Conservation (phyloP, 2,888 invertebrate genomes). For the Timema cristinae region DNA sequence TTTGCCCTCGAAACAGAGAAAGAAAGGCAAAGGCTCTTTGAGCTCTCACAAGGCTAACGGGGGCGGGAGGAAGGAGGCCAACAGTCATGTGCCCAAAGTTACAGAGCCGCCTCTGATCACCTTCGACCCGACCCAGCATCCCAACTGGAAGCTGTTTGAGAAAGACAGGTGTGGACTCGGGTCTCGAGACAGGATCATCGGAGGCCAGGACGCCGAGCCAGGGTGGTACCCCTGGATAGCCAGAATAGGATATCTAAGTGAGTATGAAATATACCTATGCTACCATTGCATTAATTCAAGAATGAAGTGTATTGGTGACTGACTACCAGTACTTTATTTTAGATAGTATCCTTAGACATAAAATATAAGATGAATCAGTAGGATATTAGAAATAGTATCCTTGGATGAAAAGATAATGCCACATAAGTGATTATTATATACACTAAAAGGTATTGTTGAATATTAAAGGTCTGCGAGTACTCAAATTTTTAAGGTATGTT, state of each 20-base stretch:
- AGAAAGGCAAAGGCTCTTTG: too few species aligned
- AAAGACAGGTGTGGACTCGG: slow-evolving; percentile 52
- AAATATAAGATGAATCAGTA: neutral
- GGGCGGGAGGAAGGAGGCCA: too few species aligned
- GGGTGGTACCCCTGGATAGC: slow-evolving; percentile 63
- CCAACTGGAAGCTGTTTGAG: slow-evolving; percentile 50
- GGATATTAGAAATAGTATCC: neutral
- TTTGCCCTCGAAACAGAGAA: too few species aligned
- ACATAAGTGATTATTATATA: too few species aligned
- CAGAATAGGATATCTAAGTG: slow-evolving; percentile 50
- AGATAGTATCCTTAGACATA: neutral
- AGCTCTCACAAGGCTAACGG: too few species aligned
- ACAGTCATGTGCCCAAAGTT: too few species aligned
- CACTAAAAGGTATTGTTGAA: too few species aligned
- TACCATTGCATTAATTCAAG: neutral
- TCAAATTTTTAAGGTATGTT: too few species aligned
- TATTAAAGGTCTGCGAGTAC: too few species aligned
- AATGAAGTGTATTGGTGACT: neutral
- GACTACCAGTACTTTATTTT: neutral
- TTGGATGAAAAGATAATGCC: neutral
- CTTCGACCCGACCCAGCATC: slow-evolving; percentile 39
- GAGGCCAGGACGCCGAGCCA: slow-evolving; percentile 54
- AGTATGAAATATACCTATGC: slow-evolving; percentile 9
- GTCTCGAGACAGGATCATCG: slow-evolving; percentile 57
- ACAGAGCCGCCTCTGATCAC: too few species aligned